Evolutionary conservation across 2,888 invertebrate genomes (phyloP), one percentile per base, ranked within the genome.

Genomic region (Polyploca ridens): DNA sequence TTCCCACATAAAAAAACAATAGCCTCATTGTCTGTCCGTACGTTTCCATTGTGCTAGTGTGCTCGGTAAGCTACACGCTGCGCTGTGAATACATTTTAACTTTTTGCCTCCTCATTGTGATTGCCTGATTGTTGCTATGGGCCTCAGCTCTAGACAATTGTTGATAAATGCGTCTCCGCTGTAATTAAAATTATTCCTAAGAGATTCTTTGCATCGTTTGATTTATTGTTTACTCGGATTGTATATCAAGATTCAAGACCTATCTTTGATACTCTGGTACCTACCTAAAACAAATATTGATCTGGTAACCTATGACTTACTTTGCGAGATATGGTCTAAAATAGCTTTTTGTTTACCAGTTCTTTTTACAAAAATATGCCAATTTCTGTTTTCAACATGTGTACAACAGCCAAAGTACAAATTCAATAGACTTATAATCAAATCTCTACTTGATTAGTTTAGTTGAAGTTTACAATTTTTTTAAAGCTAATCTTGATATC

Each of bases 1-100:
- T 61, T 61, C 61, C 61, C 61, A 61, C 61, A 61, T 27, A 61
- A 41, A 61, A 61, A 61, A 41, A 61, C 61, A 61, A 41, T 61
- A 41, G 61, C 6, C 41, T 61, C 44, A 61, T 61, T 61, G 61
- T 61, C 54, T 54, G 54, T 54, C 10, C 19, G 54, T 54, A 54
- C 54, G 54, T 19, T 54, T 54, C 49, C 54, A 54, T 54, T 54
- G 54, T 54, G 19, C 10, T 19, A 10, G 54, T 54, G 54, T 19
- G 54, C 54, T 16, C 54, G 54, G 54, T 54, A 19, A 54, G 54
- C 54, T 19, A 54, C 54, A 19, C 54, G 54, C 54, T 19, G 54
- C 54, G 54, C 54, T 54, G 54, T 54, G 54, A 54, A 54, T 54
- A 54, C 19, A 54, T 54, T 54, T 54, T 10, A 54, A 19, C 54